These are phyloP conservation scores for Smutsia temminckii DNA, from an alignment of 2,797 vertebrate species.

Conservation along the genomic window DNA sequence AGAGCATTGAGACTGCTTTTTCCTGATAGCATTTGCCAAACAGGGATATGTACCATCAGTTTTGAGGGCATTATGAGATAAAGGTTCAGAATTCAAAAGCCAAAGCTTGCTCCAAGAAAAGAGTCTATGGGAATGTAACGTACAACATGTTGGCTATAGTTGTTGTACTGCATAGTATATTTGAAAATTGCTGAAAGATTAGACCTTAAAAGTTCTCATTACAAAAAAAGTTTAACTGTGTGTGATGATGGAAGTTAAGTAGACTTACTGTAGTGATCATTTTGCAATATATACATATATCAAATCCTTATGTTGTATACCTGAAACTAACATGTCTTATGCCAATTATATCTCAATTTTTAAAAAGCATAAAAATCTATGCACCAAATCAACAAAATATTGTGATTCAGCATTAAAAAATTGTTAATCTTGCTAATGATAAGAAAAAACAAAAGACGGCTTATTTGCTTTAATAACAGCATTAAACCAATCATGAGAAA, in stretches of 20 bases:
- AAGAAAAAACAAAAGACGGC: neutral
- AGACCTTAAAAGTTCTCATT: neutral
- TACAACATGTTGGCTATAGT: neutral
- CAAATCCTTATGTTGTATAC: neutral
- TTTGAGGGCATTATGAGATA: neutral
- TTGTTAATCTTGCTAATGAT: neutral
- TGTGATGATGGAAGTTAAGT: neutral
- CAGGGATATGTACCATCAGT: neutral
- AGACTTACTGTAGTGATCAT: neutral
- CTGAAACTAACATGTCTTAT: neutral
- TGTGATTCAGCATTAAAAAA: constrained; percentile 36
- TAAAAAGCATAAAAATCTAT: neutral
- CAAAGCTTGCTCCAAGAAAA: neutral
- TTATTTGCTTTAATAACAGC: constrained; percentile 13
- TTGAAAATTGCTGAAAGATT: neutral
- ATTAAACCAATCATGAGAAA: constrained; percentile 51
- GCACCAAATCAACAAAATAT: constrained; percentile 40
- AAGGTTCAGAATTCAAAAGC: neutral
- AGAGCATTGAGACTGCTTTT: neutral
- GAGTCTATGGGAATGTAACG: neutral
- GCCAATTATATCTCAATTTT: neutral
- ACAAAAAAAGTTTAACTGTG: neutral
- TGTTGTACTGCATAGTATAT: neutral
- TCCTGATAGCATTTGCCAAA: neutral
- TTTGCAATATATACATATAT: neutral